phyloP scores from a whole-genome alignment of 2,113 vertebrate genomes.

The Pelmatolapia mariae region DNA sequence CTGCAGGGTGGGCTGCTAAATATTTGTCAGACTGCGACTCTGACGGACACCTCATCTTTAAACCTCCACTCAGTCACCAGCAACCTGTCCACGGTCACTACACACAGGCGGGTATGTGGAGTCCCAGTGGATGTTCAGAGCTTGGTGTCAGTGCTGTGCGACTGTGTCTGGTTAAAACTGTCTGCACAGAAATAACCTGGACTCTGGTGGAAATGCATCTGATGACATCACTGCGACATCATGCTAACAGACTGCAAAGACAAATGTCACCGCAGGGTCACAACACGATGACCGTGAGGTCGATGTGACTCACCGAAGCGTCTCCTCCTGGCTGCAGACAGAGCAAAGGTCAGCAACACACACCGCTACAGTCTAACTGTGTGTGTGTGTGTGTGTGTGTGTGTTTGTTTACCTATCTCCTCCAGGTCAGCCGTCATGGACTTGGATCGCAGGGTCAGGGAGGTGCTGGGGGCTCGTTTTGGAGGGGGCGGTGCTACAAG shows the following conservation, averaged over 20 bases:
- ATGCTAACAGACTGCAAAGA: background rate
- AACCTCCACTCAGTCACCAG: background rate
- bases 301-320: conserved; percentile 87
- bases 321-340: conserved; percentile 82
- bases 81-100: background rate
- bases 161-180: background rate
- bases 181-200: background rate
- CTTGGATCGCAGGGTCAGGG: conserved; percentile 92
- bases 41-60: background rate
- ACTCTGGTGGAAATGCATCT: background rate
- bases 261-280: background rate
- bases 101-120: background rate
- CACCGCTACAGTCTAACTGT: background rate
- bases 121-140: background rate
- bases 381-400: background rate
- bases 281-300: background rate
- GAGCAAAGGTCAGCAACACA: conserved; percentile 40
- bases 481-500: conserved; percentile 88
- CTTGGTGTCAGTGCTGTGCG: background rate
- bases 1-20: background rate
- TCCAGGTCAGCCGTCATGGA: conserved; percentile 98
- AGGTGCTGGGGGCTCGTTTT: conserved; percentile 94
- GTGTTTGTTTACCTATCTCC: conserved; percentile 81
- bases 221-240: background rate
- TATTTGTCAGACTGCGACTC: background rate